A percentile compares a stretch with the other conserved stretches of the same genome.
Conservation (phyloP, 1,140 invertebrate genomes). For the Lasioglossum albipes region DNA sequence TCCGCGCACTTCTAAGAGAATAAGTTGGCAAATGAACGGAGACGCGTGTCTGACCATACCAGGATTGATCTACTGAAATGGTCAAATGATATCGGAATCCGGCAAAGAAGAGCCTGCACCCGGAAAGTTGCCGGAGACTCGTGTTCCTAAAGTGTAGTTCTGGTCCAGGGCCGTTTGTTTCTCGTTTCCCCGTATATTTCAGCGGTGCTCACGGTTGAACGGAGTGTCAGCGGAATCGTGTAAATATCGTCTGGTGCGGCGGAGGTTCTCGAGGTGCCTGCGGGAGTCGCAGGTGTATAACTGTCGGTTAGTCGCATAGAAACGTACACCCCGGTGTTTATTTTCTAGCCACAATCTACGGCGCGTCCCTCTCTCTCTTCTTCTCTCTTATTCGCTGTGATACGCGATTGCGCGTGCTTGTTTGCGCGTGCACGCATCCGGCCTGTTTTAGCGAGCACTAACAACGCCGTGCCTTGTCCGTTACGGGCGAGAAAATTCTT, state of each 20-base stretch:
- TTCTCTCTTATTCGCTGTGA: background rate
- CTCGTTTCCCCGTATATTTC: background rate
- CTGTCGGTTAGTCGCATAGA: constrained; percentile 29
- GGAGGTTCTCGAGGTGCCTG: constrained; percentile 9
- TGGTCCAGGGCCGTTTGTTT: background rate
- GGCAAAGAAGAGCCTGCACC: background rate
- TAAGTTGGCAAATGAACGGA: too few relatives aligned
- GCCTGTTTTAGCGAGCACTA: background rate
- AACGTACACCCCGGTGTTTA: constrained; percentile 12
- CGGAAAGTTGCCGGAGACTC: background rate
- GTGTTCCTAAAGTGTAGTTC: background rate
- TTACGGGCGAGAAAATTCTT: constrained; percentile 6
- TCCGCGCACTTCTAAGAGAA: too few relatives aligned
- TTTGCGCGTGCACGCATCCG: constrained; percentile 2
- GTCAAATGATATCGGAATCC: background rate
- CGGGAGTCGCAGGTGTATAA: constrained; percentile 11
- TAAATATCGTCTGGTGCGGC: constrained; percentile 16
- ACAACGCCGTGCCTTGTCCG: background rate
- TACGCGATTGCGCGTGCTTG: constrained; percentile 4
- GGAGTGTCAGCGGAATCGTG: constrained; percentile 18
- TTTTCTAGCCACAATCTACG: constrained; percentile 23
- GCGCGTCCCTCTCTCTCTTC: background rate
- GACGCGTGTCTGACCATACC: too few relatives aligned
- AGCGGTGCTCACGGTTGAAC: constrained; percentile 3
- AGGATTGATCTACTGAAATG: too few relatives aligned